Evolutionary conservation across 2,797 vertebrate genomes (phyloP), one percentile per base, ranked within the genome.

Genomic region (Neosilurus hyrtlii): DNA sequence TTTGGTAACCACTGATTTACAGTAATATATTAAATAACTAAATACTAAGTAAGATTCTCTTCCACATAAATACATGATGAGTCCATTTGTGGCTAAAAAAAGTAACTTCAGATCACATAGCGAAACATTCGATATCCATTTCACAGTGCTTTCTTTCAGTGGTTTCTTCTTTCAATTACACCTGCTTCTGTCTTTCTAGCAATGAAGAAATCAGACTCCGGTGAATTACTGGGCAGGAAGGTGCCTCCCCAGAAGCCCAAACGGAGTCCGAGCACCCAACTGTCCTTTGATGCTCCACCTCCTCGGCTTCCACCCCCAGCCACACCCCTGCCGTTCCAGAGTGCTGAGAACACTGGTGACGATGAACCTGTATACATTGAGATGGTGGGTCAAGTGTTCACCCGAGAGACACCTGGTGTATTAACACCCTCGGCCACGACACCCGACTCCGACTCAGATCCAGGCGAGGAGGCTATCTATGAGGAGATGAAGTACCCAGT

Each of bases 361-460:
- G 96, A 97, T 6, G 97, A 97, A 88, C 96, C 97, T 0, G 97
- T 98, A 65, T 98, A 98, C 87, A 98, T 98, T 1, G 96, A 98
- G 90, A 98, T 97, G 97, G 97, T 98, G 86, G 96, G 97, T 66
- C 96, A 95, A 83, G 97, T 91, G 90, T 96, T 93, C 92, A 96
- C 92, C 79, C 91, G 92, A 90, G 95, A 95, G 76, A 93, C 90
- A 65, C 72, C 88, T 63, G 87, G 89, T 9, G 74, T 88, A 86
- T 93, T 93, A 87, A 93, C 94, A 4, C 91, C 91, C 0, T 94
- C 93, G 49, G 91, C 93, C 88, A 90, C 93, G 67, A 96, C 94
- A 0, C 93, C 94, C 0, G 96, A 96, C 84, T 96, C 96, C 0
- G 96, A 98, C 90, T 97, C 96, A 0, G 97, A 97, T 84, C 96